Base-by-base conservation (phyloP, 1,140 invertebrate genomes). In the Drosophila miranda region DNA sequence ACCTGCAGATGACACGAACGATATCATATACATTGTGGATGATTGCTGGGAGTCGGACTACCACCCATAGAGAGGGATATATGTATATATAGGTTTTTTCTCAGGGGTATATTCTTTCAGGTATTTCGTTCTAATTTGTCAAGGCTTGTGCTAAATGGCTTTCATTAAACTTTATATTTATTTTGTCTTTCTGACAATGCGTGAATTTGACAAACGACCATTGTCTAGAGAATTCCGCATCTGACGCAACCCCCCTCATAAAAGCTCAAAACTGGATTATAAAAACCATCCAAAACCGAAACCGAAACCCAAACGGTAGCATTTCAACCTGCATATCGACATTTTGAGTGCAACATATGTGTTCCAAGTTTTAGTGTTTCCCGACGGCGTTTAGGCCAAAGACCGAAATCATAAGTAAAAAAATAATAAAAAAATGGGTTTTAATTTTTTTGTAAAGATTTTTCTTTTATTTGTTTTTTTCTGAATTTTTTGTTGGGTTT, bases 381-480 rank as follows among this genome's bases (percentile, higher is more conserved):
- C 79, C 79, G 79, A 44, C 79, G 79, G 79, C 60, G 50, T 68
- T 56, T 3, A 38, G 34, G 34, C 34, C 34, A 13, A 3, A 38
- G 3, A 11, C 34, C 11, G 3, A 38, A 38, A 38, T 38, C 21
- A 4, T 41, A 16, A 19, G 8, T 48, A 23, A 52, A 74, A 75
- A 28, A 28, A 62, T 55, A 56, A 52, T 61, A 49, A 77, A 74
- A 26, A 68, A 50, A 51, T 54, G 11, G 11, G 4, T 55, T 68
- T 64, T 46, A 46, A 69, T 50, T 66, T 87, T 87, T 87, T 88
- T 88, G 82, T 78, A 87, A 87, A 87, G 82, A 87, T 70, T 87
- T 87, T 86, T 87, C 72, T 84, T 88, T 87, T 87, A 87, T 87
- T 87, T 87, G 78, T 84, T 78, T 77, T 61, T 87, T 87, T 78